Evolutionary conservation across 2,113 vertebrate species (phyloP), one percentile per base, ranked within the genome.

Genomic region (Crotalus horridus): DNA sequence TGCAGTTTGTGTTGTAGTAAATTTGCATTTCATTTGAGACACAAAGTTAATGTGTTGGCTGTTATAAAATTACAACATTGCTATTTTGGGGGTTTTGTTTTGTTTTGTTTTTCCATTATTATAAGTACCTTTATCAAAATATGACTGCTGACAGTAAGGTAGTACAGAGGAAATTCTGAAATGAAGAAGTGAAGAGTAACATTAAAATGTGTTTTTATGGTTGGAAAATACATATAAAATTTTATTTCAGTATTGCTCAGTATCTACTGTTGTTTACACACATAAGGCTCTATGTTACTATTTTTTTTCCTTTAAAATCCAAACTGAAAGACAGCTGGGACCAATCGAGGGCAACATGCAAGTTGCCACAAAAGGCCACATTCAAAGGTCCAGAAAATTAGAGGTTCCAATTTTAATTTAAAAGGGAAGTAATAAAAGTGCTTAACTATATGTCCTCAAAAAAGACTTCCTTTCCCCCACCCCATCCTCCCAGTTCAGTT

Each of bases 381-480:
- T 85, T 90, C 43, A 53, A 48, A 93, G 54, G n/a, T 85, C 69
- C 24, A 89, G 26, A 48, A 26, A 7, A 39, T 43, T 46, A 74
- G 26, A 89, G 64, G 74, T 85, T 46, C 9, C 46, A 29, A 53
- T 93, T 56, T 90, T 81, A 88, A 93, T 90, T 92, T 89, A 53
- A 90, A 93, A 93, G 29, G 6, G 43, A 59, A 89, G 17, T 89
- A 39, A 85, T 89, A 85, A 92, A 92, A 48, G 0, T 59, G 17
- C 13, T 85, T 92, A 89, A 89, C 43, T 48, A 4, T 56, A 7
- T 89, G 69, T 26, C 64, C 61, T 48, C 54, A 17, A 93, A 90
- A 46, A 51, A 48, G 24, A 8, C 43, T 15, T 15, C 39, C 33
- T 23, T 89, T 92, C 39, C 24, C 15, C 11, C 17, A 7, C 23